These are phyloP conservation scores for Alectura lathami DNA, from an alignment of 2,113 vertebrate genomes.

Conservation along the genomic window DNA sequence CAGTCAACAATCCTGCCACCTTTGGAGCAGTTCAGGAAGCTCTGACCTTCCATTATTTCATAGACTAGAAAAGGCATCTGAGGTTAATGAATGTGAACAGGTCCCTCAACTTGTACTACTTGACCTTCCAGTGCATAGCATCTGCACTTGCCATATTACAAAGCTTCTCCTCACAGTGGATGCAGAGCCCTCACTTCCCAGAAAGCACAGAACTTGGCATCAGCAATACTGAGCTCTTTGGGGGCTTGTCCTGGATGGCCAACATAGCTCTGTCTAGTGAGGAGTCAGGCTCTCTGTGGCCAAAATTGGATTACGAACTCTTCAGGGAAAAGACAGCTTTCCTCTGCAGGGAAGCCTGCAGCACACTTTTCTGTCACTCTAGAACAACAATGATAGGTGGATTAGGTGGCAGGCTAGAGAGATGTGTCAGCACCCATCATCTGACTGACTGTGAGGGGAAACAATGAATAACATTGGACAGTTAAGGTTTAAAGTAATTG, in stretches of 20 bases:
- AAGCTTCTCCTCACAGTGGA: neutral
- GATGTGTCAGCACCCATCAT: neutral
- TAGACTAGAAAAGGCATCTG: neutral
- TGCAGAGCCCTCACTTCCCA: fast-evolving
- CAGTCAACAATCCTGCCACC: neutral
- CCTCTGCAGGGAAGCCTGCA: neutral
- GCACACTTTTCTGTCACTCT: neutral
- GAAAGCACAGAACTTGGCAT: neutral
- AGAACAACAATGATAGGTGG: neutral
- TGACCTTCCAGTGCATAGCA: neutral
- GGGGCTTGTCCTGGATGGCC: neutral
- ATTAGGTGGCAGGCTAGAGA: neutral
- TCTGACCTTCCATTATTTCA: neutral
- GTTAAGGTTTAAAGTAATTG: conserved; percentile 22
- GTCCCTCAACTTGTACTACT: neutral
- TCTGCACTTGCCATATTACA: neutral
- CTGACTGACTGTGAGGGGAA: neutral
- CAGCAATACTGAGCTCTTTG: neutral
- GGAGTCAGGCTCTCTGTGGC: neutral
- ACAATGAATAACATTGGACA: neutral
- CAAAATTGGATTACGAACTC: neutral
- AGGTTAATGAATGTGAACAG: neutral
- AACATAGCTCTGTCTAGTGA: neutral
- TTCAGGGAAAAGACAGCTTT: neutral
- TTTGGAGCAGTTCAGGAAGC: neutral